Base-by-base conservation (phyloP, 2,797 vertebrate species). In the Bradypus variegatus region DNA sequence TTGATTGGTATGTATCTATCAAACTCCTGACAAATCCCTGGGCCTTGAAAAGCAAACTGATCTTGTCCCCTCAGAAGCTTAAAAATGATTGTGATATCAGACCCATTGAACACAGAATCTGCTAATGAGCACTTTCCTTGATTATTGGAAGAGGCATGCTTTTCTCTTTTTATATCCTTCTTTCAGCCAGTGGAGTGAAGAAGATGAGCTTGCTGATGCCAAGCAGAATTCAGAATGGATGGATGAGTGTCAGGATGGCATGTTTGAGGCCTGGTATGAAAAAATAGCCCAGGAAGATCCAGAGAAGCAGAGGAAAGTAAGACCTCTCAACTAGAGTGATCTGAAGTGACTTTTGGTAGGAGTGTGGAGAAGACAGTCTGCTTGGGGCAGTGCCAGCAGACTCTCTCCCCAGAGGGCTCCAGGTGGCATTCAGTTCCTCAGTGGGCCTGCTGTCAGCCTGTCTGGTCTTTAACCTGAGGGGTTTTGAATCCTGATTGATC, bases 251-350 rank as follows among this genome's bases (percentile, higher is more conserved):
- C 98, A 98, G 97, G 99, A 99, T 45, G 98, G 98, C 69, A 98
- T 99, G 98, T 99, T 99, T 97, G 99, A 99, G 97, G 98, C 98
- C 96, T 99, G 99, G 99, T 99, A 98, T 93, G 98, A 99, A 97
- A 99, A 99, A 97, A 99, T 99, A 60, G 97, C 98, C 86, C 98
- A 99, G 94, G 98, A 98, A 88, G 98, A 98, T 69, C 97, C 98
- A 91, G 99, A 99, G 94, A 98, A 99, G 96, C 98, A 98, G 95
- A 98, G 99, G 97, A 99, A 99, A 98, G 99, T 99, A 97, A 96
- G 96, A 95, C 93, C 93, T 95, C 86, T 90, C 93, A 87, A 65
- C 86, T 69, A 70, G 92, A 86, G 88, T 94, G 38, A 92, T 76
- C n/a, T 50, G 86, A 80, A 91, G 79, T 83, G 91, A 79, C 23